A percentile compares a stretch with the other conserved stretches of the same genome.
These are phyloP conservation scores for Catalaphyllia jardinei DNA, from an alignment of 64 coral and sea anemone genomes.

Conservation along the genomic window DNA sequence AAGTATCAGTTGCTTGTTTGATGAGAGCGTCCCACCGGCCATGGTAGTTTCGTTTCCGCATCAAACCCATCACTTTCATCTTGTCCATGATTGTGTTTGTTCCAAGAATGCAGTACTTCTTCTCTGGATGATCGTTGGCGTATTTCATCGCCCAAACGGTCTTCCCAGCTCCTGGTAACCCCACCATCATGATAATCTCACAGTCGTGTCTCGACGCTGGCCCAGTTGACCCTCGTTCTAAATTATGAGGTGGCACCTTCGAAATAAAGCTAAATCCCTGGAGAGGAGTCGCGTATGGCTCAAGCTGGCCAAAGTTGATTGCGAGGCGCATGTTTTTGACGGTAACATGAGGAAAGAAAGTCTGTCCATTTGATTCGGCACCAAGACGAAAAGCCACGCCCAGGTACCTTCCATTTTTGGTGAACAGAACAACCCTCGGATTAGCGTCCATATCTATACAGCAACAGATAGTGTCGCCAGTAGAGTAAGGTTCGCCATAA, in stretches of 20 bases:
- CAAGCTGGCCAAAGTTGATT: constrained; percentile 75
- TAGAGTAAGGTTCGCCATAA: constrained; percentile 81
- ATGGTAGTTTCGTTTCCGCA: constrained; percentile 82
- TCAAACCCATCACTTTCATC: constrained; percentile 92
- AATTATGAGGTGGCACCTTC: constrained; percentile 8
- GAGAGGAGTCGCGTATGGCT: constrained; percentile 36
- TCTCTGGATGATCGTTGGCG: constrained; percentile 70
- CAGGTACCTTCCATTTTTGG: constrained; percentile 85
- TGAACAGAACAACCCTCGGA: constrained; percentile 65
- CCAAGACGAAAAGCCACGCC: constrained; percentile 85
- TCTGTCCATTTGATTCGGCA: constrained; percentile 53
- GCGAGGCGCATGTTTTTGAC: constrained; percentile 85
- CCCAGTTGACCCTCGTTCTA: constrained; percentile 43
- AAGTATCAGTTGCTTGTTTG: constrained; percentile 83
- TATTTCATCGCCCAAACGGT: constrained; percentile 84
- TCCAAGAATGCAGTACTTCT: constrained; percentile 79
- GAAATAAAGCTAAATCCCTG: constrained; percentile 82
- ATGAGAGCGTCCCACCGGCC: constrained; percentile 96
- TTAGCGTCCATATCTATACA: constrained; percentile 71
- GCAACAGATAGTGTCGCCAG: constrained; percentile 69
- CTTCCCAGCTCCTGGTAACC: constrained; percentile 76
- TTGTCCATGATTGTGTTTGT: constrained; percentile 90
- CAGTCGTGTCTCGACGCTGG: constrained; percentile 60
- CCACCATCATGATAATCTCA: constrained; percentile 96
- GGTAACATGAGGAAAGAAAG: constrained; percentile 89